phyloP scores from a whole-genome alignment of 2,888 invertebrate species.

The Lampropteryx suffumata region DNA sequence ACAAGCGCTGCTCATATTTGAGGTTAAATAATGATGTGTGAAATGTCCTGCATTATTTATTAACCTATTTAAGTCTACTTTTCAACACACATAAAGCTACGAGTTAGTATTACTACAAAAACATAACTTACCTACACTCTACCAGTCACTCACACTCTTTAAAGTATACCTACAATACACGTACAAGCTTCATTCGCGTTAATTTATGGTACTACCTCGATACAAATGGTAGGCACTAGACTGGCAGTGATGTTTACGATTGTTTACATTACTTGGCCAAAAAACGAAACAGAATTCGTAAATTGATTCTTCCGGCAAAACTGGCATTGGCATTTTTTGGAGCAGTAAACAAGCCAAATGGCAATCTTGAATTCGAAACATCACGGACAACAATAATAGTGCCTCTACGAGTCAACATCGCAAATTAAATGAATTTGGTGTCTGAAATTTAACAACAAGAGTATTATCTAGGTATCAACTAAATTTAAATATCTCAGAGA shows the following conservation, averaged over 20 bases:
- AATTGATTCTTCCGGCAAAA: constrained; percentile 33
- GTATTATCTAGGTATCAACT: too few species aligned
- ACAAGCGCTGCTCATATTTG: too few species aligned
- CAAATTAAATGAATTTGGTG: neutral
- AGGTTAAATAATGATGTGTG: too few species aligned
- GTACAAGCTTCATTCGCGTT: constrained; percentile 4
- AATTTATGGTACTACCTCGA: constrained; percentile 18
- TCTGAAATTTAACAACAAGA: too few species aligned
- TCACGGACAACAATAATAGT: neutral
- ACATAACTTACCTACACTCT: too few species aligned
- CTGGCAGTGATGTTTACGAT: constrained; percentile 25
- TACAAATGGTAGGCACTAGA: constrained; percentile 10
- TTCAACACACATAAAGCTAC: too few species aligned
- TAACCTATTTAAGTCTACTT: too few species aligned
- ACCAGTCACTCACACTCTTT: too few species aligned
- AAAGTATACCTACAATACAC: neutral
- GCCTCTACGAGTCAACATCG: neutral
- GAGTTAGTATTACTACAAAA: too few species aligned
- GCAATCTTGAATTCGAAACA: constrained; percentile 9
- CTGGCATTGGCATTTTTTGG: constrained; percentile 21
- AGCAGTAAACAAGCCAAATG: constrained; percentile 26
- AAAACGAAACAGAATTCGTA: constrained; percentile 33
- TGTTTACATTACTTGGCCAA: constrained; percentile 29
- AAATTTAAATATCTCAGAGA: too few species aligned
- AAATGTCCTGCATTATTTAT: too few species aligned